Evolutionary conservation across 2,113 vertebrate species (phyloP), one percentile per base, ranked within the genome.

Genomic region (Archocentrus centrarchus): DNA sequence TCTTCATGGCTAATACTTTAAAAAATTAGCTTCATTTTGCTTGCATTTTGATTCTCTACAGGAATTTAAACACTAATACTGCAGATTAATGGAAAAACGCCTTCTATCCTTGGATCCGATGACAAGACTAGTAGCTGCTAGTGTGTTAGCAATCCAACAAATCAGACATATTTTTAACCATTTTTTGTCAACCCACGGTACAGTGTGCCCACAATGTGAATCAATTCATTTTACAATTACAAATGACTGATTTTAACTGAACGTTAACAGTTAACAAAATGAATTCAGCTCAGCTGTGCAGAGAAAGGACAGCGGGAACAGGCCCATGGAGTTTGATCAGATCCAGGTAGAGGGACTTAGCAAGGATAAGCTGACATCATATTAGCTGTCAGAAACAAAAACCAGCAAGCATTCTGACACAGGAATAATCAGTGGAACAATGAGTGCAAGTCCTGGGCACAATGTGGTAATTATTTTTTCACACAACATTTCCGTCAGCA

Each of bases 341-440:
- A 30, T 86, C 59, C 78, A 89, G 77, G 37, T 83, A 35, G 60
- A 30, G 2, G 13, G 63, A 62, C 81, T 84, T 50, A 55, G 27
- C 35, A 18, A 18, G 5, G 47, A 17, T 22, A 59, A 8, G 30
- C 10, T 50, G 55, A n/a, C n/a, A 35, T 50, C 35, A 50, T 55
- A 32, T 63, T 37, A 59, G 35, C 58, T 3, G 22, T 32, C 0
- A 41, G 15, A 35, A n/a, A 20, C 18, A 1, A 3, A 5, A 70
- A 44, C 15, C 24, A 50, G 22, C 18, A 8, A 30, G 1, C 5
- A 0, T 50, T 70, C 15, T 50, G 9, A 70, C 2, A 70, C 60
- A 75, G 11, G 50, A 58, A 75, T 37, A 62, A 78, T n/a, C 64
- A 70, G 70, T 18, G 4, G 50, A 70, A 79, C 63, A 75, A 30